These are phyloP conservation scores for Lobophora halterata DNA, from an alignment of 2,888 invertebrate genomes.

Conservation along the genomic window DNA sequence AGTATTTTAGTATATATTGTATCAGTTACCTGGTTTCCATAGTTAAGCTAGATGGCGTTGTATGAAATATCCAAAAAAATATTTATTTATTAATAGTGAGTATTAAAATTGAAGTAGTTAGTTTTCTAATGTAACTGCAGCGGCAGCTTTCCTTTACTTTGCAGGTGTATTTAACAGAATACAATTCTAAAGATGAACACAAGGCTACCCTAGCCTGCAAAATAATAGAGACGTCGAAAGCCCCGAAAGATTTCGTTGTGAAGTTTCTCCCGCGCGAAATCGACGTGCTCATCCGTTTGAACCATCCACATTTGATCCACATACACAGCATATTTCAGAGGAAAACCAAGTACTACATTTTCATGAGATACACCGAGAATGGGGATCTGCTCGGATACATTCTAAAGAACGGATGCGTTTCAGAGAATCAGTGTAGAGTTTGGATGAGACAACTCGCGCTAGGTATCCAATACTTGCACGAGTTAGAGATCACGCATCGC, in stretches of 20 bases:
- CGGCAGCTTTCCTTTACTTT: slow-evolving; percentile 14
- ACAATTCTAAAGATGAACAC: slow-evolving; percentile 50
- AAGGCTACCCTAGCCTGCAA: slow-evolving; percentile 84
- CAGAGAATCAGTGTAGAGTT: slow-evolving; percentile 85
- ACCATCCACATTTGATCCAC: slow-evolving; percentile 90
- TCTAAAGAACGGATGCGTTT: slow-evolving; percentile 83
- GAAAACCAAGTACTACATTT: slow-evolving; percentile 86
- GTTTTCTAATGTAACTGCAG: too few relatives aligned
- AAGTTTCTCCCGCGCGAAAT: slow-evolving; percentile 93
- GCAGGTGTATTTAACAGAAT: slow-evolving; percentile 72
- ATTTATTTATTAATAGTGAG: too few relatives aligned
- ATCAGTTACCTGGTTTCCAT: too few relatives aligned
- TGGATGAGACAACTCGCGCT: slow-evolving; percentile 87
- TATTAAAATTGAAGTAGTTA: too few relatives aligned
- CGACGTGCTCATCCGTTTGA: slow-evolving; percentile 86
- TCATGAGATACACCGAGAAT: slow-evolving; percentile 89
- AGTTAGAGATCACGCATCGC: slow-evolving; percentile 86
- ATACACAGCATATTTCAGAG: slow-evolving; percentile 89
- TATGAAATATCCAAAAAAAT: too few relatives aligned
- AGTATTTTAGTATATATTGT: too few relatives aligned
- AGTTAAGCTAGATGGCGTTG: too few relatives aligned
- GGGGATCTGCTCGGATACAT: slow-evolving; percentile 89
- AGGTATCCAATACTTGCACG: slow-evolving; percentile 87
- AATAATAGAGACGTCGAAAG: slow-evolving; percentile 86
- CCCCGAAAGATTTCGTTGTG: slow-evolving; percentile 87